Conservation (phyloP, 1,140 invertebrate genomes). For the Maniola jurtina region DNA sequence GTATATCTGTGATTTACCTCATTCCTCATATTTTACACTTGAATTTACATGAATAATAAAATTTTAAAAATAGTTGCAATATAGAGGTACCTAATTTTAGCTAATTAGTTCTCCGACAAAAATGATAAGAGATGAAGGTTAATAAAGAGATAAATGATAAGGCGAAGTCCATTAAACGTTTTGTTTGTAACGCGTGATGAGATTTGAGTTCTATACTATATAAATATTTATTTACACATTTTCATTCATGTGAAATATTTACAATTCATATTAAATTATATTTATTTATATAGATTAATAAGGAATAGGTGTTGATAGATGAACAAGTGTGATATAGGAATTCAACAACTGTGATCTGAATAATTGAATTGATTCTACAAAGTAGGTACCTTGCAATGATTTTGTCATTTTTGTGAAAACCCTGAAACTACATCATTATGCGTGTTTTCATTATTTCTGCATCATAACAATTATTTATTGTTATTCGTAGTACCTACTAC, state of each 20-base stretch:
- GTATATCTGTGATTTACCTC: too few relatives aligned
- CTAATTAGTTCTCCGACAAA: constrained; percentile 5
- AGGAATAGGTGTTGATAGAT: too few relatives aligned
- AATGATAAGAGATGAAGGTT: constrained; percentile 17
- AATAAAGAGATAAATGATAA: constrained; percentile 15
- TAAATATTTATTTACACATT: constrained; percentile 1
- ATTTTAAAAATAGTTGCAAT: too few relatives aligned
- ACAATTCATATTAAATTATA: background rate
- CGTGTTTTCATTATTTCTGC: constrained; percentile 26
- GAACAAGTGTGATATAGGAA: constrained; percentile 6
- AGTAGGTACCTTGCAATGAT: constrained; percentile 19
- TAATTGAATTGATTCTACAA: too few relatives aligned
- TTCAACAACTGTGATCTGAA: constrained; percentile 36
- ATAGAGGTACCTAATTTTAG: background rate
- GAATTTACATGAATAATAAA: too few relatives aligned
- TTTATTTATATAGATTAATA: background rate
- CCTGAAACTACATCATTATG: constrained; percentile 31
- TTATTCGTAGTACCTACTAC: too few relatives aligned
- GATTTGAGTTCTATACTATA: background rate
- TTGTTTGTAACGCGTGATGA: constrained; percentile 1
- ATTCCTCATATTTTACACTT: too few relatives aligned
- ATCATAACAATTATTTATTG: constrained; percentile 16
- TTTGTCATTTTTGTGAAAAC: constrained; percentile 30
- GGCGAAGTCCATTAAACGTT: constrained; percentile 6
- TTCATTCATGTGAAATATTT: background rate